Conservation (phyloP, 2,113 vertebrate species). For the Amphilophus citrinellus region DNA sequence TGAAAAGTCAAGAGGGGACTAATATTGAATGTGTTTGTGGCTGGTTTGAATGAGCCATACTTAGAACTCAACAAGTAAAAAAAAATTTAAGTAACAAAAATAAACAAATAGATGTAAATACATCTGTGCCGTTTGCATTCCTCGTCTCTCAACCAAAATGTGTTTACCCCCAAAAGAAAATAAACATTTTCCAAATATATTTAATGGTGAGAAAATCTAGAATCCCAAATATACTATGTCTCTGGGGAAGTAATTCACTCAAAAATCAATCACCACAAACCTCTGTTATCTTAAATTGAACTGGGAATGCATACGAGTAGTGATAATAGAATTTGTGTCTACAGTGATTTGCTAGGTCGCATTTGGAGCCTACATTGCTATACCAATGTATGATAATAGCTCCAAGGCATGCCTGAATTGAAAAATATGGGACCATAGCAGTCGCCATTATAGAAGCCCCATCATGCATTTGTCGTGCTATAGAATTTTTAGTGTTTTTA, state of each 20-base stretch:
- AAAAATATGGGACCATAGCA: neutral
- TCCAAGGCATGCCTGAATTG: constrained; percentile 26
- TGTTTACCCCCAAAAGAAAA: neutral
- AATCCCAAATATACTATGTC: constrained; percentile 33
- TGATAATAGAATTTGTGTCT: constrained; percentile 56
- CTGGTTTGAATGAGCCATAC: neutral
- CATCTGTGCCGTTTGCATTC: neutral
- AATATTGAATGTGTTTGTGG: neutral
- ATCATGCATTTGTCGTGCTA: constrained; percentile 20
- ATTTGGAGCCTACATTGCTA: constrained; percentile 35
- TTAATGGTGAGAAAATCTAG: constrained; percentile 5
- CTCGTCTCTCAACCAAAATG: neutral
- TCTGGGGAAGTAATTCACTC: constrained; percentile 38
- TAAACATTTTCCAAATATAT: constrained; percentile 27
- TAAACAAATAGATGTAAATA: neutral
- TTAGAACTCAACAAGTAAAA: neutral
- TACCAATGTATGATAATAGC: constrained; percentile 35
- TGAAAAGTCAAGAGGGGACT: neutral
- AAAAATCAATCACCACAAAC: constrained; percentile 47
- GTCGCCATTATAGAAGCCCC: constrained; percentile 21
- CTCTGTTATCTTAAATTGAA: constrained; percentile 65
- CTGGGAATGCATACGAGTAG: constrained; percentile 29
- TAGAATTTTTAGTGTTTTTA: constrained; percentile 4
- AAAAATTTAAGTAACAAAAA: neutral
- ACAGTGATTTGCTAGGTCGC: constrained; percentile 21